Evolutionary conservation across 2,797 vertebrate species (phyloP).

Genomic region (Anguilla megastoma): DNA sequence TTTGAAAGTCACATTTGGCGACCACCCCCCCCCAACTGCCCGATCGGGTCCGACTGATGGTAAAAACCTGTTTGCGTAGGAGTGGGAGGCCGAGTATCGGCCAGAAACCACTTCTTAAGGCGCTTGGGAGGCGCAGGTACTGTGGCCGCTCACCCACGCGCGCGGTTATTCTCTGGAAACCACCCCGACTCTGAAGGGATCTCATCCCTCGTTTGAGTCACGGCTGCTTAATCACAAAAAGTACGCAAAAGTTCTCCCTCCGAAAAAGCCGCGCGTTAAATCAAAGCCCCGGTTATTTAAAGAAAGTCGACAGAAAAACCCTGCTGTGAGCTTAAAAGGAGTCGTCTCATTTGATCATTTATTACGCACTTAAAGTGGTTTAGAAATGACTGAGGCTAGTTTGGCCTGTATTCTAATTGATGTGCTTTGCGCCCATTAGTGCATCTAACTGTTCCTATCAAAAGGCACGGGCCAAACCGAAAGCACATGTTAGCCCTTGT

Average conservation of each 20-base stretch:
- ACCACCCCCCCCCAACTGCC: too few species aligned
- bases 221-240: constrained; percentile 69
- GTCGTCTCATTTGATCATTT: constrained; percentile 80
- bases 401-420: constrained; percentile 74
- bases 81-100: neutral
- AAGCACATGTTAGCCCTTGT: constrained; percentile 71
- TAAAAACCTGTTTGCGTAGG: constrained; percentile 29
- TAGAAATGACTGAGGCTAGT: constrained; percentile 73
- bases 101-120: constrained; percentile 8
- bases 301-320: constrained; percentile 69
- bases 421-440: constrained; percentile 72
- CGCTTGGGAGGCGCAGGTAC: constrained; percentile 41
- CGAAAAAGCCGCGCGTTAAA: constrained; percentile 54
- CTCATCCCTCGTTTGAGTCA: constrained; percentile 54
- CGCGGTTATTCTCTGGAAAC: constrained; percentile 7
- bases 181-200: constrained; percentile 6
- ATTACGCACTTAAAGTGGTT: constrained; percentile 79
- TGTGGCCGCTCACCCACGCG: constrained; percentile 35
- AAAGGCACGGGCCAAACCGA: constrained; percentile 60
- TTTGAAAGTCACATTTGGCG: neutral
- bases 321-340: constrained; percentile 72
- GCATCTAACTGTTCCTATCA: constrained; percentile 70
- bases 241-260: constrained; percentile 61
- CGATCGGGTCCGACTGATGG: neutral
- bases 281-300: constrained; percentile 73